These are phyloP conservation scores for Palythoa grandis DNA, from an alignment of 92 coral and sea anemone genomes.

Conservation along the genomic window DNA sequence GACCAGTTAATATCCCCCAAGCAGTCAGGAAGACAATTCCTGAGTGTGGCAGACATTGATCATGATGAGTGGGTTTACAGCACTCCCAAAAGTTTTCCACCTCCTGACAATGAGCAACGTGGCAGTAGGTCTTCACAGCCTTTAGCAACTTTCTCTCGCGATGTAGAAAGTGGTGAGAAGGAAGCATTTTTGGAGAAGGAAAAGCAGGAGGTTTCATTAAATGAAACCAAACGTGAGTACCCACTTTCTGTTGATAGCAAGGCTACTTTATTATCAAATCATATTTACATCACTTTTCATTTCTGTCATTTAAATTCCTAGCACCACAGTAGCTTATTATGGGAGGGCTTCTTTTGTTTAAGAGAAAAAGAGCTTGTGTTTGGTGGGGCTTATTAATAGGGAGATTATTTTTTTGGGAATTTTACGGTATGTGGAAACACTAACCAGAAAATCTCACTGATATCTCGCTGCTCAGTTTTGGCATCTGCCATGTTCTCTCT, in stretches of 20 bases:
- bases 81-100: slow-evolving; percentile 26
- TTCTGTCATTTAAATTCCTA: too few relatives aligned
- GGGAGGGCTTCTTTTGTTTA: too few relatives aligned
- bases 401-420: too few relatives aligned
- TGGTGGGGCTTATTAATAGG: too few relatives aligned
- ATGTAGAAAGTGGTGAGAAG: not conserved
- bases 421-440: too few relatives aligned
- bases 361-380: too few relatives aligned
- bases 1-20: not conserved
- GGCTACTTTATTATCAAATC: not conserved
- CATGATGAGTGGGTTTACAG: slow-evolving; percentile 69
- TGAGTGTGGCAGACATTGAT: slow-evolving; percentile 94
- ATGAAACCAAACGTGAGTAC: slow-evolving; percentile 17
- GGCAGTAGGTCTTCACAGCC: not conserved
- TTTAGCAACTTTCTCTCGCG: not conserved
- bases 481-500: too few relatives aligned
- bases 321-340: too few relatives aligned
- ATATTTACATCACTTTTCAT: not conserved
- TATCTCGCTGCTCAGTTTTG: too few relatives aligned
- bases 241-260: not conserved
- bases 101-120: not conserved
- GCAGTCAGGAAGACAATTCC: slow-evolving; percentile 66
- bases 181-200: not conserved
- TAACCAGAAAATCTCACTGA: too few relatives aligned
- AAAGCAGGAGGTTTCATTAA: not conserved